These are phyloP conservation scores for Polydrusus tereticollis DNA, from an alignment of 2,888 invertebrate species.

Conservation along the genomic window DNA sequence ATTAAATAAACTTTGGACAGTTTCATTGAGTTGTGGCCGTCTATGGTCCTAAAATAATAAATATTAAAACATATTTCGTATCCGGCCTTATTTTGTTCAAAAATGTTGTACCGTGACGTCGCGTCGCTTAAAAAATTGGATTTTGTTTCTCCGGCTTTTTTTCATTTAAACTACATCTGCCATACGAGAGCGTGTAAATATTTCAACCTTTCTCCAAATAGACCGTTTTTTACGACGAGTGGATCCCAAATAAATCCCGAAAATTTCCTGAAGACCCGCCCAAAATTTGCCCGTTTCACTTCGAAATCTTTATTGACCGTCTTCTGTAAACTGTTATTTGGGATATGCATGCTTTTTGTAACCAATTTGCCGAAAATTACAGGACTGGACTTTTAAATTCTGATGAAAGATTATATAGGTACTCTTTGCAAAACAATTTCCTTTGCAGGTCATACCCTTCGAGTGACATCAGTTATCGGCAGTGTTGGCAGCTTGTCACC, in stretches of 20 bases:
- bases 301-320: constrained; percentile 8
- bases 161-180: constrained; percentile 6
- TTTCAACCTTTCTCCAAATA: neutral
- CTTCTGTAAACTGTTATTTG: constrained; percentile 7
- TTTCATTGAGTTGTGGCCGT: no score
- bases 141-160: neutral
- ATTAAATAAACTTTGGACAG: no score
- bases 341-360: constrained; percentile 9
- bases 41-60: no score
- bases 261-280: constrained; percentile 15
- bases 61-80: no score
- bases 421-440: no score
- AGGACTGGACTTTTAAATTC: neutral
- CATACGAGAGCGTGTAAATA: neutral
- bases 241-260: constrained; percentile 3
- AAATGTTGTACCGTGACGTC: neutral
- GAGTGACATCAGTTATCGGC: no score
- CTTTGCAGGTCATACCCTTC: no score
- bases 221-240: constrained; percentile 7
- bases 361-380: neutral
- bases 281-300: neutral
- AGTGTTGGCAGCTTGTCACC: no score
- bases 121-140: neutral
- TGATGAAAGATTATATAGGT: no score
- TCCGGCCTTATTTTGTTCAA: no score